Evolutionary conservation across 2,888 invertebrate genomes (phyloP).

Genomic region (Galeruca laticollis): DNA sequence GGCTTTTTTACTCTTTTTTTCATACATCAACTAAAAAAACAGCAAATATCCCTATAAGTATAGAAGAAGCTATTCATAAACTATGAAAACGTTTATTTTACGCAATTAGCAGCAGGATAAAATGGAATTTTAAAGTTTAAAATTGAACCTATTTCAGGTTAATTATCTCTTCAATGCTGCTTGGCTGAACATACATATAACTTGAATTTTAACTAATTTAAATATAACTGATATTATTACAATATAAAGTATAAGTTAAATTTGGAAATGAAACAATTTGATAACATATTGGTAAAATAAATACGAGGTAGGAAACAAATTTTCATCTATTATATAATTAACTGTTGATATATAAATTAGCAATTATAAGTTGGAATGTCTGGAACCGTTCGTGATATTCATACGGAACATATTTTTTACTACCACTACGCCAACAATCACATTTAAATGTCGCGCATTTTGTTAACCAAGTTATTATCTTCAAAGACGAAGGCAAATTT

Average conservation of each 20-base stretch:
- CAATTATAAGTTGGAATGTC: too few species aligned
- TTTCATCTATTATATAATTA: too few species aligned
- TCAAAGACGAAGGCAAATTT: too few species aligned
- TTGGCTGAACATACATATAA: background rate
- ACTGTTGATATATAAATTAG: too few species aligned
- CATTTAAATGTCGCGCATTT: too few species aligned
- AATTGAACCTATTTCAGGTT: background rate
- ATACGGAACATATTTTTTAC: too few species aligned
- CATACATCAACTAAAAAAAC: slow-evolving; percentile 1
- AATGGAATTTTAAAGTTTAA: background rate
- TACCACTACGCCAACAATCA: too few species aligned
- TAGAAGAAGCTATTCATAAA: slow-evolving; percentile 3
- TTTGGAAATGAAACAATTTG: background rate
- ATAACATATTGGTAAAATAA: too few species aligned
- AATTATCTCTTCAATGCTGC: background rate
- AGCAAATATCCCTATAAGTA: slow-evolving; percentile 8
- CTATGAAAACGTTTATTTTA: slow-evolving; percentile 3
- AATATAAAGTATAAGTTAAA: background rate
- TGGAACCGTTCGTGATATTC: too few species aligned
- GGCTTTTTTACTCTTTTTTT: slow-evolving; percentile 25
- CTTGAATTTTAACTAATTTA: background rate
- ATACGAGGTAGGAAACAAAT: too few species aligned
- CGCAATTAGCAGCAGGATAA: slow-evolving; percentile 1
- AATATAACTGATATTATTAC: too few species aligned
- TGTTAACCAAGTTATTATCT: too few species aligned